Conservation (phyloP, 2,888 invertebrate species). For the Liopterus haemorrhoidalis region DNA sequence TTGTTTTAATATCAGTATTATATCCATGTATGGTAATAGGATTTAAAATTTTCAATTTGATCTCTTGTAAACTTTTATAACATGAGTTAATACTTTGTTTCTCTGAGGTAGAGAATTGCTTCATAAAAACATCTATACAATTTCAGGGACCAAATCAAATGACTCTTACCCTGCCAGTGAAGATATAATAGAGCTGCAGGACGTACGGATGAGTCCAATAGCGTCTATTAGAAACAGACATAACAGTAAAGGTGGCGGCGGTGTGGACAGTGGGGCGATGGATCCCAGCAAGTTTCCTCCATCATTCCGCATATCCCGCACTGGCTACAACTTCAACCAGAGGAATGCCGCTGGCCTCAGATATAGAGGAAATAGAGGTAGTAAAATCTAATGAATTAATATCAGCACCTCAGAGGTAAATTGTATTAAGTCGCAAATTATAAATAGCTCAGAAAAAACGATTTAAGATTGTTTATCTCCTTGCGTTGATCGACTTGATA, state of each 20-base stretch:
- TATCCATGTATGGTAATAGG: no score
- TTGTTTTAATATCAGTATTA: no score
- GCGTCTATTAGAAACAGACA: conserved; percentile 68
- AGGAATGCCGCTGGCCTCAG: conserved; percentile 54
- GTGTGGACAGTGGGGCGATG: conserved; percentile 46
- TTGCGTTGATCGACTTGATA: no score
- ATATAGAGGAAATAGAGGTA: conserved; percentile 51
- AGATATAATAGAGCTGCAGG: conserved; percentile 87
- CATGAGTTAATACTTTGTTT: no score
- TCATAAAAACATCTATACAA: no score
- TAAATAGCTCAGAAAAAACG: no score
- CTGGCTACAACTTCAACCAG: conserved; percentile 53
- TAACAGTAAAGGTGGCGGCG: conserved; percentile 49
- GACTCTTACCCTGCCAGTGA: conserved; percentile 46
- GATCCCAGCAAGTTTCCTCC: conserved; percentile 66
- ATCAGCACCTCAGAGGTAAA: no score
- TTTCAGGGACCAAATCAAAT: conserved; percentile 44
- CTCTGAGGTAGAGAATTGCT: no score
- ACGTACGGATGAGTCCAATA: conserved; percentile 78
- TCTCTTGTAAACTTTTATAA: no score
- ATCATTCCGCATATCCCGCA: conserved; percentile 66
- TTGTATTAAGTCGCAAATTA: no score
- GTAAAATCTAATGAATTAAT: conserved; percentile 15
- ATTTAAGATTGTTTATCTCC: no score
- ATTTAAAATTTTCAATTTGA: no score